phyloP scores from a whole-genome alignment of 2,797 vertebrate genomes.

The Microtus obscurus region DNA sequence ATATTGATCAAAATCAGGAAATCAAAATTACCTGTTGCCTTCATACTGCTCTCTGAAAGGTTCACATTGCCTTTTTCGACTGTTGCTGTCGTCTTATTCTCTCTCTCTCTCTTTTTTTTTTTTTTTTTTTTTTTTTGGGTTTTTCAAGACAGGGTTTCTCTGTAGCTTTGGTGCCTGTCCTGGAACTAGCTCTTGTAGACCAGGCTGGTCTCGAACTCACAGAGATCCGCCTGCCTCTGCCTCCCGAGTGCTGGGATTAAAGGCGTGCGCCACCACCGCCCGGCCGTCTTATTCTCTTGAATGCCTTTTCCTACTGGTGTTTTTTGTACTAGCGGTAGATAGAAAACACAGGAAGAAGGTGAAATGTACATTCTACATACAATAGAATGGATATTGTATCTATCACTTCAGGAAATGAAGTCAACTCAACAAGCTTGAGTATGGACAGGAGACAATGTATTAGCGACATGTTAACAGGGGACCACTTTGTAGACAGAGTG shows the following conservation, averaged over 20 bases:
- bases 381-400: background rate
- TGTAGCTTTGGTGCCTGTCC: no score
- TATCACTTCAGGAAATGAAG: background rate
- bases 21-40: conserved; percentile 58
- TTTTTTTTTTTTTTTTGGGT: no score
- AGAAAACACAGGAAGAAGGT: conserved; percentile 14
- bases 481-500: background rate
- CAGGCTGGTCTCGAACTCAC: no score
- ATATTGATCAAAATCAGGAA: background rate
- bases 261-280: no score
- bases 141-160: no score
- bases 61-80: background rate
- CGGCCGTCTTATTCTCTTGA: no score
- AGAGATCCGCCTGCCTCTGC: no score
- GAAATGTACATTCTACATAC: background rate
- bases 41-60: background rate
- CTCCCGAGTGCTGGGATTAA: no score
- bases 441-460: background rate
- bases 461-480: background rate
- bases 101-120: no score
- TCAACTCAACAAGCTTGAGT: background rate
- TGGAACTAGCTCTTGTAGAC: no score
- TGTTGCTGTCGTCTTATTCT: no score
- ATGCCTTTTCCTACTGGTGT: background rate
- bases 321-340: background rate